A percentile compares a stretch with the other conserved stretches of the same genome.
These are phyloP conservation scores for Lasioglossum lativentre DNA, from an alignment of 2,888 invertebrate genomes.

Conservation along the genomic window DNA sequence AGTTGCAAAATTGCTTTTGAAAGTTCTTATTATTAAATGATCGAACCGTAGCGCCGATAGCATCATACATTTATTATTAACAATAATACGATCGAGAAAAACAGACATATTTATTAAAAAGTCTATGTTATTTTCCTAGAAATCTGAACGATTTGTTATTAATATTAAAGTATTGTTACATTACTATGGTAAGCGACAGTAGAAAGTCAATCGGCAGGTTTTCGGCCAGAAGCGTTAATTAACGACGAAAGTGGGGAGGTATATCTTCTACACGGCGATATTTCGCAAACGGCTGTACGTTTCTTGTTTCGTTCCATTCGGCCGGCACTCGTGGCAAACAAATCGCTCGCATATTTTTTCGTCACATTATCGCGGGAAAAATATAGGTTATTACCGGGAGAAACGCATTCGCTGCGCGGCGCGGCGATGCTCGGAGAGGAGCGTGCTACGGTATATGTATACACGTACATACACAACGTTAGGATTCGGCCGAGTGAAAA, in stretches of 20 bases:
- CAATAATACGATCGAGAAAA: no score
- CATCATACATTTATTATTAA: no score
- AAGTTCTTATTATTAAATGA: no score
- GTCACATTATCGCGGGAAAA: constrained; percentile 40
- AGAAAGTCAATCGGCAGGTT: background rate
- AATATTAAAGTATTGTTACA: background rate
- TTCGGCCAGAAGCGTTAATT: background rate
- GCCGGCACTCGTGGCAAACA: constrained; percentile 25
- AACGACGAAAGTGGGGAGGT: background rate
- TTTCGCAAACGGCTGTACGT: background rate
- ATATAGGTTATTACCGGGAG: constrained; percentile 32
- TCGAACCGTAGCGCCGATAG: no score
- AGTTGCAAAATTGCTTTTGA: no score
- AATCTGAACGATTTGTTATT: background rate
- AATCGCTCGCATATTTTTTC: constrained; percentile 46
- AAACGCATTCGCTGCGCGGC: background rate
- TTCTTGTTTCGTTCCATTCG: background rate
- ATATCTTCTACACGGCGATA: background rate
- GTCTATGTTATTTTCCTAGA: no score
- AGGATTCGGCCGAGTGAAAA: constrained; percentile 53
- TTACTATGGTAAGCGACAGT: background rate
- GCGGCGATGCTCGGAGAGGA: background rate
- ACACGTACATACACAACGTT: background rate
- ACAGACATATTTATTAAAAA: no score
- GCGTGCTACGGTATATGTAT: background rate